Conservation (phyloP, 2,888 invertebrate species). For the Hedya salicella region DNA sequence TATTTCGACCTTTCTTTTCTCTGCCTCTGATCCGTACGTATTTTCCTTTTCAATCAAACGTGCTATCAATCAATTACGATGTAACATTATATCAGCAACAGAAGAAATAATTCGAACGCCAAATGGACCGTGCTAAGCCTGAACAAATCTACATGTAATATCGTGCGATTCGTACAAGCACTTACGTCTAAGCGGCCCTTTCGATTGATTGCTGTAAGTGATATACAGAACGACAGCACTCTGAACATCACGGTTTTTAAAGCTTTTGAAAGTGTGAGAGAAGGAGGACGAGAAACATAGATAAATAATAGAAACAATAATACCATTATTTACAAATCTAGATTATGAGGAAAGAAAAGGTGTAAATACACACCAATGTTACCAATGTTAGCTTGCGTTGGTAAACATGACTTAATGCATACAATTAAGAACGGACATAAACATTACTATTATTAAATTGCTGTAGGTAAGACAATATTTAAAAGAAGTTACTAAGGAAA, state of each 20-base stretch:
- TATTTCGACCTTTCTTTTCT: neutral
- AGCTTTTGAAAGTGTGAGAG: neutral
- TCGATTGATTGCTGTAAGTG: constrained; percentile 61
- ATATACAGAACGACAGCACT: constrained; percentile 28
- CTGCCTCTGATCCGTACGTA: neutral
- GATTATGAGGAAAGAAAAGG: too few relatives aligned
- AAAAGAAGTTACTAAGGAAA: too few relatives aligned
- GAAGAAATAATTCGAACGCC: constrained; percentile 55
- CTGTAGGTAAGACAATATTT: too few relatives aligned
- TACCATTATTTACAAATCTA: too few relatives aligned
- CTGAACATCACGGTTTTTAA: constrained; percentile 6
- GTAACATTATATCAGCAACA: constrained; percentile 62
- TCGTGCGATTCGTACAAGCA: constrained; percentile 61
- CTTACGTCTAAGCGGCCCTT: constrained; percentile 56
- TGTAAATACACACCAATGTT: too few relatives aligned
- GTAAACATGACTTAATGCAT: too few relatives aligned
- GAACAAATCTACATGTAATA: constrained; percentile 59
- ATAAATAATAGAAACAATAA: too few relatives aligned
- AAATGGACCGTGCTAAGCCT: constrained; percentile 64
- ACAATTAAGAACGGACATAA: too few relatives aligned
- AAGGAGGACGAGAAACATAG: neutral
- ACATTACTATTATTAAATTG: too few relatives aligned
- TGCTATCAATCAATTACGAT: constrained; percentile 43
- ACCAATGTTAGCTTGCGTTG: neutral
- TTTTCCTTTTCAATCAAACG: constrained; percentile 19